Evolutionary conservation across 2,888 invertebrate genomes (phyloP).

Genomic region (Polyommatus iphigenia): DNA sequence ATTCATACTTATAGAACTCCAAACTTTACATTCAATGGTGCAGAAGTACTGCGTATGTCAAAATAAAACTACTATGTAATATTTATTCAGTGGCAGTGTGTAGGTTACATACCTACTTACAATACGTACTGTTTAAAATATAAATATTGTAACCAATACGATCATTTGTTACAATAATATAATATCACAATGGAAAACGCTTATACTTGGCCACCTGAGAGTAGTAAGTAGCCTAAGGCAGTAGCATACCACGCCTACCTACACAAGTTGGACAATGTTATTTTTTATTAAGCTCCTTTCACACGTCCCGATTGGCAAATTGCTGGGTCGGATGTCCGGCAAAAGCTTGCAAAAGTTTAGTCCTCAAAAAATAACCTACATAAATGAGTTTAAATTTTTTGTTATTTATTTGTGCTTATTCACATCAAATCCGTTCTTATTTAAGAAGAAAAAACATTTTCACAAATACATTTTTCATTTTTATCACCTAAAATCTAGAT

Average conservation of each 20-base stretch:
- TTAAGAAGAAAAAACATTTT: too few relatives aligned
- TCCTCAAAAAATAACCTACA: background rate
- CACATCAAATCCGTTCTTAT: background rate
- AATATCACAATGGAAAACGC: background rate
- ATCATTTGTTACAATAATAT: background rate
- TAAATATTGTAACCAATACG: background rate
- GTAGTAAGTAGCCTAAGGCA: background rate
- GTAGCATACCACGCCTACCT: background rate
- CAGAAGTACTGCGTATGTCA: background rate
- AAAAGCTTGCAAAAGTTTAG: background rate
- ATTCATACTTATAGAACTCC: too few relatives aligned
- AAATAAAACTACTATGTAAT: background rate
- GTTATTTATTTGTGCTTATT: too few relatives aligned
- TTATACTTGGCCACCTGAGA: background rate
- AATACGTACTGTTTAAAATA: background rate
- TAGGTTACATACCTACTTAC: too few relatives aligned
- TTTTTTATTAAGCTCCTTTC: background rate
- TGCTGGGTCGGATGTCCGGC: background rate
- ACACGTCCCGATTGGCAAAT: constrained; percentile 4
- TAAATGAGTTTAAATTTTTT: too few relatives aligned
- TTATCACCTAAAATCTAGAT: background rate
- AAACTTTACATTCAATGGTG: background rate
- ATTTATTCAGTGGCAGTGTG: background rate
- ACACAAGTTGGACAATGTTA: background rate
- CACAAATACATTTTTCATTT: too few relatives aligned